Evolutionary conservation across 2,113 vertebrate species (phyloP).

Genomic region (Galeopterus variegatus): DNA sequence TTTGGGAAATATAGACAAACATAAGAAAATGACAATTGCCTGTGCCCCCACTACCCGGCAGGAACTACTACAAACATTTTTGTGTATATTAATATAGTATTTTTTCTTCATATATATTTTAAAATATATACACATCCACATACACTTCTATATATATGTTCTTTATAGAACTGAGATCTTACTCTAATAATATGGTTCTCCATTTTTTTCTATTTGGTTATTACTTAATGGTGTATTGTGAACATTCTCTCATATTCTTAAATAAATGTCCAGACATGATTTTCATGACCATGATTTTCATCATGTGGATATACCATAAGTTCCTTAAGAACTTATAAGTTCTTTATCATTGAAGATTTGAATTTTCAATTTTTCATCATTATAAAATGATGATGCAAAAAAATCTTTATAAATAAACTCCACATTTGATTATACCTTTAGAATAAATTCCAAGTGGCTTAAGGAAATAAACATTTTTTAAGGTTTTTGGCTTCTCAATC

Average conservation of each 20-base stretch:
- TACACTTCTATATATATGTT: not conserved
- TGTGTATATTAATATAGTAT: not conserved
- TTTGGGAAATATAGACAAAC: slow-evolving; percentile 36
- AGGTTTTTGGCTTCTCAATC: not conserved
- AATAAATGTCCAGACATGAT: slow-evolving; percentile 12
- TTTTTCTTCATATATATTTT: not conserved
- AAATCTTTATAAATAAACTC: not conserved
- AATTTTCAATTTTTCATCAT: not conserved
- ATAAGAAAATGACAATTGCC: slow-evolving; percentile 32
- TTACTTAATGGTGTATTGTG: not conserved
- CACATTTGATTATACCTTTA: not conserved
- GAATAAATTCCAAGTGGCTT: not conserved
- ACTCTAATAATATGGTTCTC: not conserved
- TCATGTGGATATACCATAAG: not conserved
- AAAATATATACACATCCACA: not conserved
- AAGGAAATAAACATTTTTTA: not conserved
- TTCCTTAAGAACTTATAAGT: not conserved
- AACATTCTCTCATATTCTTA: slow-evolving; percentile 24
- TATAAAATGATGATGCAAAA: not conserved
- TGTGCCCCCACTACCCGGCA: not conserved
- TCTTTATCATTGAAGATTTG: not conserved
- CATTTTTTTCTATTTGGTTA: not conserved
- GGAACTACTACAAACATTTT: slow-evolving; percentile 29
- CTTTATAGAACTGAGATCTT: slow-evolving; percentile 39
- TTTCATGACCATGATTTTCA: not conserved